Percentiles rank a stretch among this genome's conserved stretches.
Conservation (phyloP, 2,113 vertebrate genomes). For the Peromyscus californicus region DNA sequence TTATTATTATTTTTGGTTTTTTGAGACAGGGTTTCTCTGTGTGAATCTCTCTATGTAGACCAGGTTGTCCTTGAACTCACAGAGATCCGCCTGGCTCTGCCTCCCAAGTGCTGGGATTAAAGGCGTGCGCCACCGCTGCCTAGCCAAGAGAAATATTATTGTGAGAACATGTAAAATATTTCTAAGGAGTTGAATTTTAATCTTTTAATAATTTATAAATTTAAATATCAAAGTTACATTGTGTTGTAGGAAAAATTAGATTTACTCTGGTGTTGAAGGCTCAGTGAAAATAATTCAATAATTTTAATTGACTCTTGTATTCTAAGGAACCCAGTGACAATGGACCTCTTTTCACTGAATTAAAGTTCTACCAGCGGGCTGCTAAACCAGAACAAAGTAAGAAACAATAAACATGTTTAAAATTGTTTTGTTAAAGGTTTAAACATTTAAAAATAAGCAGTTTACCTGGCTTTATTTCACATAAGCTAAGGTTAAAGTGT, state of each 20-base stretch:
- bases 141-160: not conserved
- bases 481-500: not conserved
- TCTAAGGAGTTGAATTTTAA: not conserved
- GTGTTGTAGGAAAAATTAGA: conserved; percentile 39
- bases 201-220: conserved; percentile 34
- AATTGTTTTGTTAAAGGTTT: not conserved
- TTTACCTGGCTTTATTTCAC: not conserved
- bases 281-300: not conserved
- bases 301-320: conserved; percentile 77
- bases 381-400: conserved; percentile 97
- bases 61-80: too few species aligned
- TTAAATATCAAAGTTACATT: conserved; percentile 25
- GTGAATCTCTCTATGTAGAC: too few species aligned
- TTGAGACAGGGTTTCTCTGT: too few species aligned
- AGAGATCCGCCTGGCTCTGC: too few species aligned
- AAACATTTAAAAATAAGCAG: not conserved
- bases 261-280: conserved; percentile 43
- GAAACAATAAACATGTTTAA: conserved; percentile 60
- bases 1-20: too few species aligned
- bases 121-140: too few species aligned
- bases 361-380: conserved; percentile 98
- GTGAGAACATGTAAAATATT: conserved; percentile 35
- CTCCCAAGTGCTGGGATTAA: too few species aligned
- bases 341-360: conserved; percentile 97
- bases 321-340: conserved; percentile 97